These are phyloP conservation scores for Andrena praecox DNA, from an alignment of 2,888 invertebrate genomes.

Conservation along the genomic window DNA sequence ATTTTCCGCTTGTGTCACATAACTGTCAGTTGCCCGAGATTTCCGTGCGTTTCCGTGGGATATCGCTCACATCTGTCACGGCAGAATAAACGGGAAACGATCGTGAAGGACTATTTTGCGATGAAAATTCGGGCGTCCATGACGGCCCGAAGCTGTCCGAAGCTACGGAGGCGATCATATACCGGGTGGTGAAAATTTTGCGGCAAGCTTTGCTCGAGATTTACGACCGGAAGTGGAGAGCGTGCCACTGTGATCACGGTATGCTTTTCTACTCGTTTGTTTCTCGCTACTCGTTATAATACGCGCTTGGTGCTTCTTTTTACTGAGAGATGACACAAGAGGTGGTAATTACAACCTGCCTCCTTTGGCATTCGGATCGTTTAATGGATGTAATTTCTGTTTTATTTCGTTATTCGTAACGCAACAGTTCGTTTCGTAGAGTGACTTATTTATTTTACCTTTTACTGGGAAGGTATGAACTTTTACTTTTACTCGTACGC, in stretches of 20 bases:
- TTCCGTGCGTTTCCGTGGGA: slow-evolving; percentile 9
- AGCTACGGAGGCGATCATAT: slow-evolving; percentile 53
- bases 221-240: slow-evolving; percentile 11
- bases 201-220: not conserved
- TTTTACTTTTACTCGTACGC: not conserved
- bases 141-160: slow-evolving; percentile 49
- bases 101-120: slow-evolving; percentile 27
- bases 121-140: slow-evolving; percentile 55
- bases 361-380: too few relatives aligned
- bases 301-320: not conserved
- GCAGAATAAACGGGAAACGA: slow-evolving; percentile 9
- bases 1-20: slow-evolving; percentile 52
- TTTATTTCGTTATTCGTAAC: too few relatives aligned
- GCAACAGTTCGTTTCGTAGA: too few relatives aligned
- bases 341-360: not conserved
- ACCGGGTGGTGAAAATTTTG: slow-evolving; percentile 46
- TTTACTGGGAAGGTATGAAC: not conserved
- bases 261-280: not conserved
- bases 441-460: too few relatives aligned
- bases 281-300: not conserved
- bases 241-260: slow-evolving; percentile 40
- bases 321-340: not conserved
- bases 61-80: slow-evolving; percentile 36
- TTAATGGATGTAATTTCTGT: too few relatives aligned
- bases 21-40: slow-evolving; percentile 35